These are phyloP conservation scores for Thymallus thymallus DNA, from an alignment of 2,113 vertebrate genomes.

Conservation along the genomic window DNA sequence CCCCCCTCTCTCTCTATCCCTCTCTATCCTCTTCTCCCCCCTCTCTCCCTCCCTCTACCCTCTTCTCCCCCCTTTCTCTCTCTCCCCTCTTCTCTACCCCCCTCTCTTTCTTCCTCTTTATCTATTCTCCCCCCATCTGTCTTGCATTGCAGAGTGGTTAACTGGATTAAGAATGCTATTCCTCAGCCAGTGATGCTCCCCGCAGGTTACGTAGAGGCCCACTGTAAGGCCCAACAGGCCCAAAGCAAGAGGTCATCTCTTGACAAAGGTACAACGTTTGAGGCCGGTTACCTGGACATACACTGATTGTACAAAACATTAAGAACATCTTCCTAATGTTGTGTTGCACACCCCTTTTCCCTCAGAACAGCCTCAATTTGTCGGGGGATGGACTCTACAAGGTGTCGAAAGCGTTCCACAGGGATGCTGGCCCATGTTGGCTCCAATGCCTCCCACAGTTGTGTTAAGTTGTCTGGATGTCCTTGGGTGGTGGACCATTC, in stretches of 20 bases:
- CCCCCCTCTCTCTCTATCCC: background rate
- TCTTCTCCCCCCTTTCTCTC: slow-evolving; percentile 1
- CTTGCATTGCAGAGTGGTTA: slow-evolving; percentile 57
- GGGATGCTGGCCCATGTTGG: too few relatives aligned
- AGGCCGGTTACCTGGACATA: background rate
- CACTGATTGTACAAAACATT: too few relatives aligned
- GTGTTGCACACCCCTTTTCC: too few relatives aligned
- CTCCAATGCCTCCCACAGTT: too few relatives aligned
- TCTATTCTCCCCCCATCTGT: background rate
- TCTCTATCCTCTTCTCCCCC: background rate
- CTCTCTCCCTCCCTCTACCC: background rate
- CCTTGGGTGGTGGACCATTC: too few relatives aligned
- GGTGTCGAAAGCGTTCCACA: too few relatives aligned
- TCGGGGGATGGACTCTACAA: too few relatives aligned
- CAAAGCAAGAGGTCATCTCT: slow-evolving; percentile 53
- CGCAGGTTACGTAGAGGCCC: slow-evolving; percentile 41
- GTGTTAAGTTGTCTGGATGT: too few relatives aligned
- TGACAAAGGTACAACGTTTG: slow-evolving; percentile 64
- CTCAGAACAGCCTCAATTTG: too few relatives aligned
- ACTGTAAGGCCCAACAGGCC: slow-evolving; percentile 12
- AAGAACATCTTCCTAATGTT: too few relatives aligned
- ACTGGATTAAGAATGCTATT: slow-evolving; percentile 74
- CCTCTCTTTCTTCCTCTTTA: background rate
- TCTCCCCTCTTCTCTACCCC: background rate
- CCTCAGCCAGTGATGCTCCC: slow-evolving; percentile 63